These are phyloP conservation scores for Megaceryle torquata DNA, from an alignment of 2,113 vertebrate genomes.

Conservation along the genomic window DNA sequence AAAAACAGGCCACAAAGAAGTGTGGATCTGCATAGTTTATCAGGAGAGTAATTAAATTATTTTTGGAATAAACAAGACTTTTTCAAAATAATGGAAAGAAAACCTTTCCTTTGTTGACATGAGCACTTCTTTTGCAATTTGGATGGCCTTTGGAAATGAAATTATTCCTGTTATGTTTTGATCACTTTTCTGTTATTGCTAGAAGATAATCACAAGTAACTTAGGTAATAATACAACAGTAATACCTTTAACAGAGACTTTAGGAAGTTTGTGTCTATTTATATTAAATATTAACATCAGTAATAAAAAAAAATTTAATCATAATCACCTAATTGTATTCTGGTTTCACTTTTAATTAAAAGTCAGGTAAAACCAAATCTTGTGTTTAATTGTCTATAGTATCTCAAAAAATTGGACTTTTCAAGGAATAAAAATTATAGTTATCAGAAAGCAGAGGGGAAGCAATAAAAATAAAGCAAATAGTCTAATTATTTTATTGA, in stretches of 20 bases:
- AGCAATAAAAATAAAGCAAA: neutral
- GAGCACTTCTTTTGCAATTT: neutral
- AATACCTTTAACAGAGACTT: neutral
- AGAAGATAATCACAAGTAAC: neutral
- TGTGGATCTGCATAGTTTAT: neutral
- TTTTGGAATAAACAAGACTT: neutral
- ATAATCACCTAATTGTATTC: neutral
- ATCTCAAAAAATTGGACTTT: neutral
- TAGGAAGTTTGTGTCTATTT: neutral
- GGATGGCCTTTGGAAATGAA: neutral
- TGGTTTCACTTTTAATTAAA: neutral
- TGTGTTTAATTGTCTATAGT: neutral
- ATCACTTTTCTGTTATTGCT: neutral
- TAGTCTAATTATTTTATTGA: neutral
- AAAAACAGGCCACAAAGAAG: neutral
- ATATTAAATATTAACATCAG: neutral
- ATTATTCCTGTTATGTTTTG: neutral
- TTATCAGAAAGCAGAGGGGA: neutral
- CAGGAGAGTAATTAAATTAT: neutral
- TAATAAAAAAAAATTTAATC: neutral
- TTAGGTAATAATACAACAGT: neutral
- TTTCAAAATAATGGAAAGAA: neutral
- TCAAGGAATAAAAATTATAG: neutral
- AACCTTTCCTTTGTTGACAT: neutral
- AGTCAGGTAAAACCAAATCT: neutral